Percentiles rank a stretch among this genome's conserved stretches.
Evolutionary conservation across 1,140 invertebrate genomes (phyloP).

Genomic region (Hirudo medicinalis): DNA sequence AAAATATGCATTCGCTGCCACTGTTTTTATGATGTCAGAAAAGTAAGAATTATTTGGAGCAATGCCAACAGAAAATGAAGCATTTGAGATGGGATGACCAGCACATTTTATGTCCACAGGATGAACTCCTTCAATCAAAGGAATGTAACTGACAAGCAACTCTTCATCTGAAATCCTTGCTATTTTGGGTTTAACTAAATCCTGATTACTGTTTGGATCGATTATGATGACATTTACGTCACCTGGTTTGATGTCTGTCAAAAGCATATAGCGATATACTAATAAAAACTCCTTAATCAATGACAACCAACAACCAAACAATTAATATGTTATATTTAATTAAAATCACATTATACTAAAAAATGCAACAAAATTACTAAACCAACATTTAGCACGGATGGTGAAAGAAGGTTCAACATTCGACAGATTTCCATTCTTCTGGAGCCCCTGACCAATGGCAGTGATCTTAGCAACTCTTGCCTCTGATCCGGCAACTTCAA

Average conservation of each 20-base stretch:
- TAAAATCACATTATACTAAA: background rate
- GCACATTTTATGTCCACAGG: slow-evolving; percentile 81
- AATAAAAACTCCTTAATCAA: no score
- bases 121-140: slow-evolving; percentile 79
- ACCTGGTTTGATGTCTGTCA: background rate
- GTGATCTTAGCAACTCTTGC: background rate
- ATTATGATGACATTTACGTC: background rate
- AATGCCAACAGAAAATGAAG: background rate
- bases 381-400: background rate
- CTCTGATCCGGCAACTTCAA: slow-evolving; percentile 41
- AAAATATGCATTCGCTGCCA: no score
- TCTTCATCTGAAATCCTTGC: background rate
- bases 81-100: slow-evolving; percentile 27
- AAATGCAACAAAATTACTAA: no score
- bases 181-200: background rate
- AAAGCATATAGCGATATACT: background rate
- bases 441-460: slow-evolving; percentile 6
- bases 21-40: no score
- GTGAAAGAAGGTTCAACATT: background rate
- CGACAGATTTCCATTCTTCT: background rate
- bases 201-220: slow-evolving; percentile 1
- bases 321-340: background rate
- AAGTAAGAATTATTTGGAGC: background rate
- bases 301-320: no score
- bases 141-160: slow-evolving; percentile 37